Evolutionary conservation across 2,888 invertebrate genomes (phyloP), one percentile per base, ranked within the genome.

Genomic region (Leptopilina myrica): DNA sequence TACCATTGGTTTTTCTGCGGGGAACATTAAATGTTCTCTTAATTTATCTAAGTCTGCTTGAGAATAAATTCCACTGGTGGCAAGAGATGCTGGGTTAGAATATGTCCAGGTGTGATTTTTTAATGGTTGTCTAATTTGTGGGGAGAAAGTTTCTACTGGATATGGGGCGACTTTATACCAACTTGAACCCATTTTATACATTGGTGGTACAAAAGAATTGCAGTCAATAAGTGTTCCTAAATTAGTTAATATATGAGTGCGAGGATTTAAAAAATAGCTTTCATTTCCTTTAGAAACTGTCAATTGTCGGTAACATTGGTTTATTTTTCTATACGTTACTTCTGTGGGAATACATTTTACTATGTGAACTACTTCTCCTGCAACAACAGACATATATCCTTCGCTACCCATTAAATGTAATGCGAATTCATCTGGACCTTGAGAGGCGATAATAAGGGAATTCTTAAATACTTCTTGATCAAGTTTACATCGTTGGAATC

Each of bases 281-380:
- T 82, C 67, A 56, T 85, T 87, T 9, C 78, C 76, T 8, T 80
- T 76, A 8, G 33, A 33, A 20, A 86, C 81, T n/a, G 86, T 85
- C 64, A 85, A 65, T 69, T 85, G 81, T 14, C 83, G 40, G 59
- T 85, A 87, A 64, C 87, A 88, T 8, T 78, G 77, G 0, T 81
- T 64, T 0, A 84, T 80, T 26, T 81, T 15, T 3, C 84, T 43
- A 0, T 87, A 26, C 1, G 75, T 80, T 0, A 84, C 85, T 33
- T 81, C 73, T 5, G 84, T 80, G 1, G 87, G 82, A 0, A 84
- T 78, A 64, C 89, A 89, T 65, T 86, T 81, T 1, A 89, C 73
- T 0, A 89, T 81, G 43, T 88, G 86, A 1, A 87, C 79, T 0
- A 85, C 87, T 80, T 87, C 87, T 14, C 88, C 89, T n/a, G 79